Evolutionary conservation across 2,888 invertebrate species (phyloP).

Genomic region (Polylopha cassiicola): DNA sequence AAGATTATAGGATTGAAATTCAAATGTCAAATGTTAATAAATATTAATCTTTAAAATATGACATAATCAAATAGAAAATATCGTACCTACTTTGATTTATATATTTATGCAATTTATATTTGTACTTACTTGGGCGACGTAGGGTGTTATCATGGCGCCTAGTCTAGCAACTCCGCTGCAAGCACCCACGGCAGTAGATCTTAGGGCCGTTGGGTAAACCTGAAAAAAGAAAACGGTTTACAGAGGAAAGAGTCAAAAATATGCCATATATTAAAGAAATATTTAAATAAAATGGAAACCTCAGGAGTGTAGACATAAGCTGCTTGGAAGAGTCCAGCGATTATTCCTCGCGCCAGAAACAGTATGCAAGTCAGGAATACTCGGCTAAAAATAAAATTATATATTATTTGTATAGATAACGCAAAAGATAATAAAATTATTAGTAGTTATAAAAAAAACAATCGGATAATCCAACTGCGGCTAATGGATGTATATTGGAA

Average conservation of each 20-base stretch:
- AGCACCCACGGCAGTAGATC: constrained; percentile 94
- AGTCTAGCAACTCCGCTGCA: constrained; percentile 94
- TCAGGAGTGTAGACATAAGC: constrained; percentile 98
- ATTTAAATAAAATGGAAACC: constrained; percentile 42
- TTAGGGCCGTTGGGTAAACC: constrained; percentile 92
- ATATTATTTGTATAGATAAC: constrained; percentile 3
- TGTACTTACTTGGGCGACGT: constrained; percentile 88
- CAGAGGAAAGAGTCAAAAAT: not conserved
- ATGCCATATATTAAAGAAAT: not conserved
- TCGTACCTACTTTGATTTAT: not conserved
- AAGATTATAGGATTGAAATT: too few species aligned
- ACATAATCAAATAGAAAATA: too few species aligned
- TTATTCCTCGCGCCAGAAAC: constrained; percentile 92
- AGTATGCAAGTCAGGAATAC: constrained; percentile 87
- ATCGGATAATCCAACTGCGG: too few species aligned
- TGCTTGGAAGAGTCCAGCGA: constrained; percentile 96
- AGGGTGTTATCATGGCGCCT: constrained; percentile 96
- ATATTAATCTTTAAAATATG: not conserved
- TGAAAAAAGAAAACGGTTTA: constrained; percentile 38
- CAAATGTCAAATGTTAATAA: too few species aligned
- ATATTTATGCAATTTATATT: not conserved
- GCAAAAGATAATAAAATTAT: not conserved
- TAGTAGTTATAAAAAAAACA: too few species aligned
- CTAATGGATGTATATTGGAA: too few species aligned
- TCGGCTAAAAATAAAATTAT: constrained; percentile 80